phyloP scores from a whole-genome alignment of 2,113 vertebrate species.

The Corythornis vintsioides region DNA sequence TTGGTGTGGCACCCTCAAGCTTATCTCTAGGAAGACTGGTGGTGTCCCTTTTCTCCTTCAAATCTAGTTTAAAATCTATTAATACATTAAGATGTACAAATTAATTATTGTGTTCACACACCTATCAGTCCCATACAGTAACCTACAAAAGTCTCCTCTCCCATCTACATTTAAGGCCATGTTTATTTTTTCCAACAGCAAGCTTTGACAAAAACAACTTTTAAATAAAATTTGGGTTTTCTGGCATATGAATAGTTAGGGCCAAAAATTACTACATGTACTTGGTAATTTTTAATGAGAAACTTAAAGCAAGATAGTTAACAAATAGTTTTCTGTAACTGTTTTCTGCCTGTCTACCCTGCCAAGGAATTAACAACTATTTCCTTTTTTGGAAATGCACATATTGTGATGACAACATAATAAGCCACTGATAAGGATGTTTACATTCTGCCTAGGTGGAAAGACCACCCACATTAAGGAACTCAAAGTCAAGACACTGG shows the following conservation, averaged over 20 bases:
- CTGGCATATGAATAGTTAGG: neutral
- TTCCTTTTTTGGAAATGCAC: neutral
- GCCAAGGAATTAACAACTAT: neutral
- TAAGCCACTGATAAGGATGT: neutral
- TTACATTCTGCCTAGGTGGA: neutral
- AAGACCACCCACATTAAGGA: neutral
- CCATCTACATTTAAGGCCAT: neutral
- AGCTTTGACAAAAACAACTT: neutral
- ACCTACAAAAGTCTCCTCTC: neutral
- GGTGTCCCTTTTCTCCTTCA: neutral
- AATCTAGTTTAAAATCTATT: neutral
- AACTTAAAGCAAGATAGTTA: neutral
- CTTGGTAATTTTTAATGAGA: neutral
- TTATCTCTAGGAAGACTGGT: neutral
- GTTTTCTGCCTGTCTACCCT: neutral
- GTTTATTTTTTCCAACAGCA: neutral
- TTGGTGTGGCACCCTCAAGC: neutral
- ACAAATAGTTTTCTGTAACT: neutral
- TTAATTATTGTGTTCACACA: neutral
- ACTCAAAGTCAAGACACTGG: neutral
- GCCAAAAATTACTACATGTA: neutral
- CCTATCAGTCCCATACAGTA: neutral
- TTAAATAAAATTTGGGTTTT: neutral
- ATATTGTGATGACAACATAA: neutral
- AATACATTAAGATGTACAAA: neutral